phyloP scores from a whole-genome alignment of 1,140 invertebrate species.

The Atta cephalotes region DNA sequence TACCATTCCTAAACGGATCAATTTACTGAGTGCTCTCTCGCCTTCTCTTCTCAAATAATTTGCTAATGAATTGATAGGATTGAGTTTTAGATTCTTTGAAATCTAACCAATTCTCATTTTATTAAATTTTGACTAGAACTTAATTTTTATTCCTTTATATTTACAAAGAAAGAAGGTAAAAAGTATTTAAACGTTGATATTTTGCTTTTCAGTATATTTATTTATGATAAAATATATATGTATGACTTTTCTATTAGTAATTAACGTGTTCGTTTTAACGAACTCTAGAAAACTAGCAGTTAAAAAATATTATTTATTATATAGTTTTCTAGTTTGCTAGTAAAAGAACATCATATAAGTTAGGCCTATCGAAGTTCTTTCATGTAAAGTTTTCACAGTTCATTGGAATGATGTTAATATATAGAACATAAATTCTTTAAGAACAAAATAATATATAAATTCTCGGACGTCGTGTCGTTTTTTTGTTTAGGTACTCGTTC shows the following conservation, averaged over 20 bases:
- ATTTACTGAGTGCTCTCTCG: background rate
- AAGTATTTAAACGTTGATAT: background rate
- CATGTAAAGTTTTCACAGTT: background rate
- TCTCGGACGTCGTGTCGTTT: background rate
- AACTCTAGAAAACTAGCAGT: too few relatives aligned
- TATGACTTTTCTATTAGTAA: too few relatives aligned
- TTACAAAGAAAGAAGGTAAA: background rate
- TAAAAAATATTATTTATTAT: too few relatives aligned
- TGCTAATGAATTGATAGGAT: background rate
- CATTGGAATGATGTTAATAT: background rate
- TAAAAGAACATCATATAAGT: too few relatives aligned
- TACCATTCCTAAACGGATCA: slow-evolving; percentile 18
- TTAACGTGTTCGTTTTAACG: too few relatives aligned
- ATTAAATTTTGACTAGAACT: background rate
- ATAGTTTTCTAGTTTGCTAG: too few relatives aligned
- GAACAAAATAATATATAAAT: slow-evolving; percentile 6
- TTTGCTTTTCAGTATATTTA: background rate
- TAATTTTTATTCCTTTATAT: background rate
- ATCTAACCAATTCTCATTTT: background rate
- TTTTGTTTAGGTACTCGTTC: slow-evolving; percentile 20
- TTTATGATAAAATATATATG: background rate
- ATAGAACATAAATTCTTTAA: slow-evolving; percentile 37
- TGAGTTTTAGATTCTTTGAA: background rate
- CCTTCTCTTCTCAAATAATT: background rate
- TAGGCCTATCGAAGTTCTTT: too few relatives aligned